Base-by-base conservation (phyloP, 2,888 invertebrate genomes). In the Patella ulyssiponensis region DNA sequence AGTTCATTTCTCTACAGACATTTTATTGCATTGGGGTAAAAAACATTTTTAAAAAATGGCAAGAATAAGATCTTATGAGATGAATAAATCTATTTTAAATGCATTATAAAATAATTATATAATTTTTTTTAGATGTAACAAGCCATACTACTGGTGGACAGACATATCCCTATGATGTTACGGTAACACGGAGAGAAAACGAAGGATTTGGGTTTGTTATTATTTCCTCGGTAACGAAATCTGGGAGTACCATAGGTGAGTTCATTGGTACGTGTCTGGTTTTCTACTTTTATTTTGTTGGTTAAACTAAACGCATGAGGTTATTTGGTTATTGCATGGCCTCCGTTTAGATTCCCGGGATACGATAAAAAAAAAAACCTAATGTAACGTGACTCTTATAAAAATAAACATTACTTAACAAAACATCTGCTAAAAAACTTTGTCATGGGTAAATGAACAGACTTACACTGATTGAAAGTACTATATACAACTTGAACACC, bases 131-230 rank as follows among this genome's bases (percentile, higher is more conserved):
- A 74, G 73, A 74, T 73, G 78, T 80, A 9, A 76, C 80, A 11
- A 75, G 58, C 64, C 54, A 53, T 17, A 77, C 73, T 52, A 79
- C 74, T 53, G 78, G 78, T 14, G 72, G 23, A 11, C 78, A 77
- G 51, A 76, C 79, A 23, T 91, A 93, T 89, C 97, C 98, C 0
- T 98, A 98, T 88, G 97, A 98, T 92, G 97, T 99, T 5, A 95
- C 96, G 1, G 96, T 99, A 1, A 95, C 95, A 80, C 93, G 98
- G 74, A 94, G 95, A 90, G 98, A 98, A 88, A 96, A 95, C 83
- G 99, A 99, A 92, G 99, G 99, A 5, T 99, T 99, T 92, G 99
- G 99, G 15, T 99, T 99, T 92, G 98, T 99, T 73, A 98, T 99
- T 85, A 98, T 99, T 87, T 98, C 98, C 0, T 91, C 92, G 9